Evolutionary conservation across 2,888 invertebrate species (phyloP).

Genomic region (Carpatolechia fugitivella): DNA sequence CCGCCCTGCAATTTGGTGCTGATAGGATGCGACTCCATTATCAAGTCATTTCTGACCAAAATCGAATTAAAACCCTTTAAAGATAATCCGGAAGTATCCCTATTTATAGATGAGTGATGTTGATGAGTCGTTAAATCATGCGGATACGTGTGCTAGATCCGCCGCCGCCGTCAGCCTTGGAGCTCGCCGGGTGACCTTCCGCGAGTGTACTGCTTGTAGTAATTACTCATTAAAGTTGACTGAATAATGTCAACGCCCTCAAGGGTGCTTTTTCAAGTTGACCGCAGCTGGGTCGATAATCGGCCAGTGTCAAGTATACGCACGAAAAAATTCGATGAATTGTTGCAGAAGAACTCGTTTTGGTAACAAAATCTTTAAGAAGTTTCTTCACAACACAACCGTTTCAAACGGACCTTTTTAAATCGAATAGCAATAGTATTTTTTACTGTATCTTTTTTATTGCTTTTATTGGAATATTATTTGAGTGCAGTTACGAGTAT

Average conservation of each 20-base stretch:
- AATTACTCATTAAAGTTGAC: conserved; percentile 11
- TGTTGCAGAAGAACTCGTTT: not conserved
- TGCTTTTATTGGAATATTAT: no score
- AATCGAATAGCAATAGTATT: no score
- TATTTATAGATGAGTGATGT: conserved; percentile 8
- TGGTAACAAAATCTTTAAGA: not conserved
- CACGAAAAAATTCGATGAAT: not conserved
- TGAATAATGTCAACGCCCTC: conserved; percentile 19
- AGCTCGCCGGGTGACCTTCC: conserved; percentile 9
- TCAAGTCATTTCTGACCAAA: not conserved
- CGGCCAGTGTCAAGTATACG: not conserved
- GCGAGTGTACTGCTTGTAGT: not conserved
- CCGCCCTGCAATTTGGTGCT: not conserved
- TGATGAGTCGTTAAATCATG: conserved; percentile 6
- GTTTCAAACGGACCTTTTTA: no score
- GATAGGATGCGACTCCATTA: not conserved
- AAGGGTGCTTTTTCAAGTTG: conserved; percentile 10
- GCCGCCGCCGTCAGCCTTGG: conserved; percentile 9
- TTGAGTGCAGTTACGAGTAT: no score
- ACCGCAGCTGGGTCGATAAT: not conserved
- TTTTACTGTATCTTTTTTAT: no score
- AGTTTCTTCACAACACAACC: not conserved
- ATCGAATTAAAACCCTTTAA: not conserved
- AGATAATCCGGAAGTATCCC: not conserved
- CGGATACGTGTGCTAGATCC: conserved; percentile 7